Evolutionary conservation across 2,797 vertebrate species (phyloP).

Genomic region (Apodemus agrarius): DNA sequence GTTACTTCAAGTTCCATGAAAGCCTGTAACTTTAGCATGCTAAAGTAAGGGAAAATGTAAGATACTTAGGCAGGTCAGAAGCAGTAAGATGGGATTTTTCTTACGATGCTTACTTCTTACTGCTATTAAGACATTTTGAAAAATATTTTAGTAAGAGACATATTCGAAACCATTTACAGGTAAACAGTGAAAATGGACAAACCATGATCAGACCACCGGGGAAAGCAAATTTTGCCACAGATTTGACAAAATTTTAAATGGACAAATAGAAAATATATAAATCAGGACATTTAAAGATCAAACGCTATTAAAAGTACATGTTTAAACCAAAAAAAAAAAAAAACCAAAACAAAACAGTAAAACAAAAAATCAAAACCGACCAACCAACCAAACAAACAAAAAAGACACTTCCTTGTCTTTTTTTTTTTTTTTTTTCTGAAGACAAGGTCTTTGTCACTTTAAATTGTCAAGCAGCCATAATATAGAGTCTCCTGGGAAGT

Average conservation of each 20-base stretch:
- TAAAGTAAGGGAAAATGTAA: neutral
- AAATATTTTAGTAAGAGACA: neutral
- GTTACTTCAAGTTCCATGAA: neutral
- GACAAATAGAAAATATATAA: neutral
- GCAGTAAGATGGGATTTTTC: neutral
- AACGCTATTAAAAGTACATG: neutral
- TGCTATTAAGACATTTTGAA: slow-evolving; percentile 22
- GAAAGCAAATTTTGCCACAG: neutral
- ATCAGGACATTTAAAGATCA: neutral
- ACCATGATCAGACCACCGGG: neutral
- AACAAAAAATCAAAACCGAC: neutral
- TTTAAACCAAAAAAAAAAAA: neutral
- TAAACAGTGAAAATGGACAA: neutral
- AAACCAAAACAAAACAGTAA: no score
- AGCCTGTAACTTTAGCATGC: neutral
- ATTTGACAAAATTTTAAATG: neutral
- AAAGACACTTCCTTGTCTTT: no score
- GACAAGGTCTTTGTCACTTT: neutral
- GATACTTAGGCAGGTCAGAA: neutral
- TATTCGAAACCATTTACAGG: neutral
- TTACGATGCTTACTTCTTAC: neutral
- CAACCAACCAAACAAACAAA: no score
- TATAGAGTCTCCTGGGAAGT: neutral
- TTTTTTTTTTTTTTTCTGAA: neutral
- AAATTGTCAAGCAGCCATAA: neutral